These are phyloP conservation scores for Podotricha telesiphe DNA, from an alignment of 2,888 invertebrate genomes.

Conservation along the genomic window DNA sequence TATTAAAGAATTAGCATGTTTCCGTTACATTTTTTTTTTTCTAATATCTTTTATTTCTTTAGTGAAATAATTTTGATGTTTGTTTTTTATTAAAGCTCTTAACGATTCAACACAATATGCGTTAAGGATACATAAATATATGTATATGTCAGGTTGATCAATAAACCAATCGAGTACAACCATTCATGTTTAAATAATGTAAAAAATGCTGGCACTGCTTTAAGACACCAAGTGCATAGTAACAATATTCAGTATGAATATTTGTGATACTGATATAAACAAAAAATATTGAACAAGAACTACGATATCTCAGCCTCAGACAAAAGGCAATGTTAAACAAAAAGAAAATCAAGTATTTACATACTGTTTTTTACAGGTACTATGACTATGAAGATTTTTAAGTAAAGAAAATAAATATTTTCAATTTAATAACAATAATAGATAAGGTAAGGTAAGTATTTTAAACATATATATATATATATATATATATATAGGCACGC, in stretches of 20 bases:
- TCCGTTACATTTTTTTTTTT: conserved; percentile 9
- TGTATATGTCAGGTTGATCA: neutral
- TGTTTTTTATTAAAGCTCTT: neutral
- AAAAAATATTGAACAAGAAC: neutral
- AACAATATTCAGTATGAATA: neutral
- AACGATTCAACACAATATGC: neutral
- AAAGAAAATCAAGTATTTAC: neutral
- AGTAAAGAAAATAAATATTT: neutral
- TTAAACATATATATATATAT: no score
- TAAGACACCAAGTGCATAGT: neutral
- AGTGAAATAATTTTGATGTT: neutral
- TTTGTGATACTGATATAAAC: no score
- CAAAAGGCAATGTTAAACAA: neutral
- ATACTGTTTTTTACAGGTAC: neutral
- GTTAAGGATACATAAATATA: neutral
- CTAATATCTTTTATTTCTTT: neutral
- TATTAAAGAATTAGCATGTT: conserved; percentile 9
- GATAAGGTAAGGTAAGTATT: no score
- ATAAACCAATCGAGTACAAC: conserved; percentile 10
- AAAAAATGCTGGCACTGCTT: neutral
- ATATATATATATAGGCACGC: no score
- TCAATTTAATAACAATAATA: no score
- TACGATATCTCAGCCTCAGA: neutral
- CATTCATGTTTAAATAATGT: conserved; percentile 4
- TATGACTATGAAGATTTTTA: neutral